Evolutionary conservation across 2,113 vertebrate species (phyloP).

Genomic region (Argyrosomus japonicus): DNA sequence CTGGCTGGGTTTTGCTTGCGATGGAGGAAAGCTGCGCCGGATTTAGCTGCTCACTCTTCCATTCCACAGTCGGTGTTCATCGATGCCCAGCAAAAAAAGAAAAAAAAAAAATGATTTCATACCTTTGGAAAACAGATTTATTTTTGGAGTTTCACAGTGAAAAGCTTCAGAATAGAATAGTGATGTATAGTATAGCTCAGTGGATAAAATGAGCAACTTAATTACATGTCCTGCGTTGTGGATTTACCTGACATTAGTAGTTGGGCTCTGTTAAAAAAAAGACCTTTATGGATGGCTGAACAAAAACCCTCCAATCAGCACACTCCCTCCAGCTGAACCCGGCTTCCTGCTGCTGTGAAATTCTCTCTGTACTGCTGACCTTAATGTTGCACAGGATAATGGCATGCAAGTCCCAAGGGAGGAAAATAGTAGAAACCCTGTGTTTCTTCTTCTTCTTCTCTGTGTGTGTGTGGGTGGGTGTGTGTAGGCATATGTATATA

Average conservation of each 20-base stretch:
- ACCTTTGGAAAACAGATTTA: neutral
- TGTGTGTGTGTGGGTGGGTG: neutral
- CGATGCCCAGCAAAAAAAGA: neutral
- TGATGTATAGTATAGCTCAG: neutral
- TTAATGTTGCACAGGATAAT: slow-evolving; percentile 71
- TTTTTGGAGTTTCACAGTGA: neutral
- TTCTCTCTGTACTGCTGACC: slow-evolving; percentile 54
- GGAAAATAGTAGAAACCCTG: slow-evolving; percentile 29
- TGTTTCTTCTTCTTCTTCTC: neutral
- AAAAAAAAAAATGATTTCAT: slow-evolving; percentile 14
- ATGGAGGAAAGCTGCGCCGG: slow-evolving; percentile 19
- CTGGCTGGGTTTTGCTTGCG: slow-evolving; percentile 32
- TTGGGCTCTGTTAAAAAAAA: slow-evolving; percentile 63
- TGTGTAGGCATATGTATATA: slow-evolving; percentile 20
- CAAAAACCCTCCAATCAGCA: slow-evolving; percentile 72
- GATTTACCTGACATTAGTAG: slow-evolving; percentile 31
- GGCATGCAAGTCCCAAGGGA: slow-evolving; percentile 60
- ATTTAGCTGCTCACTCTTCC: slow-evolving; percentile 40
- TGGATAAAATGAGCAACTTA: neutral
- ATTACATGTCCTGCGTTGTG: slow-evolving; percentile 30
- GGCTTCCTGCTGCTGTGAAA: slow-evolving; percentile 57
- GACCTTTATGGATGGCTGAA: slow-evolving; percentile 75
- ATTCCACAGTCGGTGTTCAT: slow-evolving; percentile 12
- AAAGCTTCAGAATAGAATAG: slow-evolving; percentile 4
- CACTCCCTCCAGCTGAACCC: slow-evolving; percentile 60